Conservation (phyloP, 92 coral and sea anemone genomes). For the Umimayanthus chanpuru region DNA sequence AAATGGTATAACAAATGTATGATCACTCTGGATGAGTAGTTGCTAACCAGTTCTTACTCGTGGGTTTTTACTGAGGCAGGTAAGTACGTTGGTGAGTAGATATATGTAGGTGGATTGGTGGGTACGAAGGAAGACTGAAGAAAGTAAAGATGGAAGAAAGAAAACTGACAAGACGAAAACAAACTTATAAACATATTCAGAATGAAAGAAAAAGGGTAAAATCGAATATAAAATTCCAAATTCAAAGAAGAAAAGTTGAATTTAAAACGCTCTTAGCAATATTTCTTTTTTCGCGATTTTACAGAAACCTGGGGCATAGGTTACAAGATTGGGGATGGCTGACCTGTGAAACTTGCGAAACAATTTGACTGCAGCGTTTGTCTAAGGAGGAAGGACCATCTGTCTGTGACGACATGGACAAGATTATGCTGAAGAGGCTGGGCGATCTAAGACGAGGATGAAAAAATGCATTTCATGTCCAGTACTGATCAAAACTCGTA, state of each 20-base stretch:
- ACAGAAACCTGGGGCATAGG: no score
- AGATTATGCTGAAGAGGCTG: conserved; percentile 17
- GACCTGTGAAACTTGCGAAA: conserved; percentile 9
- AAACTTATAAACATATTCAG: not conserved
- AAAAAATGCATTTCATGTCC: not conserved
- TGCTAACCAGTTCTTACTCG: no score
- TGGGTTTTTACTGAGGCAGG: no score
- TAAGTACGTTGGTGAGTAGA: not conserved
- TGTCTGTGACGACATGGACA: conserved; percentile 3
- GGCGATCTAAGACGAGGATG: conserved; percentile 2
- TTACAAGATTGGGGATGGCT: not conserved
- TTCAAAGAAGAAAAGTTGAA: not conserved
- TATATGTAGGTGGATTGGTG: not conserved
- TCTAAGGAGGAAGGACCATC: not conserved
- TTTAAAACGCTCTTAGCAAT: not conserved
- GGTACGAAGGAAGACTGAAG: not conserved
- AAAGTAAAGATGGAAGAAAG: not conserved
- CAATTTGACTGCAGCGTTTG: not conserved
- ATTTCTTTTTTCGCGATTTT: not conserved
- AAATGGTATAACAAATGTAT: no score
- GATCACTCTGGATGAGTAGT: no score
- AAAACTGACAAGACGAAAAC: not conserved
- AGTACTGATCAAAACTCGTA: no score
- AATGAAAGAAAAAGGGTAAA: not conserved
- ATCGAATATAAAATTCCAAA: not conserved